Percentiles rank a stretch among this genome's conserved stretches.
Conservation (phyloP, 2,888 invertebrate species). For the Mythimna albipuncta region DNA sequence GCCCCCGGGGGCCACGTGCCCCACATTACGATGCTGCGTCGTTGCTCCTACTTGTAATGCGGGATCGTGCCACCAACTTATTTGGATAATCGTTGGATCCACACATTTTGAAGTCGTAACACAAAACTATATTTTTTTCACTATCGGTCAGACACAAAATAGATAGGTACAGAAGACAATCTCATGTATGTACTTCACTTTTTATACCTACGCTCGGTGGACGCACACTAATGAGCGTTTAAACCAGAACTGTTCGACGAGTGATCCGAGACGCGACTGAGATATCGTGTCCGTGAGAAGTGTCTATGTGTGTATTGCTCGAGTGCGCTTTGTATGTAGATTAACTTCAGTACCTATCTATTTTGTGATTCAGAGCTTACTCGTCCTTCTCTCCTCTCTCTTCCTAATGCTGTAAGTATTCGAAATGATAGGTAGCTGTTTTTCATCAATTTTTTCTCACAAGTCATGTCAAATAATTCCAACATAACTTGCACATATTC, state of each 20-base stretch:
- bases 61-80: constrained; percentile 69
- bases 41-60: constrained; percentile 67
- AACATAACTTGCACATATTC: neutral
- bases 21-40: constrained; percentile 59
- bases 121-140: constrained; percentile 48
- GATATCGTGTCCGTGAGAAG: no score
- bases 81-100: constrained; percentile 66
- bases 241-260: no score
- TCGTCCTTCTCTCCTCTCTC: neutral
- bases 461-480: neutral
- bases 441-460: neutral
- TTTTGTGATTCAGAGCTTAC: no score
- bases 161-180: no score
- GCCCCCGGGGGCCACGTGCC: constrained; percentile 58
- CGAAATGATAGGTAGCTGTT: neutral
- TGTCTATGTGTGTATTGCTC: no score
- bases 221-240: no score
- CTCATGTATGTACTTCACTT: no score
- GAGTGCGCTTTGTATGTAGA: no score
- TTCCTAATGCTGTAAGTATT: neutral
- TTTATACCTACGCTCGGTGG: no score
- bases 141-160: neutral
- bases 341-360: no score
- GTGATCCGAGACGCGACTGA: no score
- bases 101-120: constrained; percentile 55